Evolutionary conservation across 2,888 invertebrate genomes (phyloP).

Genomic region (Parthenolecanium corni): DNA sequence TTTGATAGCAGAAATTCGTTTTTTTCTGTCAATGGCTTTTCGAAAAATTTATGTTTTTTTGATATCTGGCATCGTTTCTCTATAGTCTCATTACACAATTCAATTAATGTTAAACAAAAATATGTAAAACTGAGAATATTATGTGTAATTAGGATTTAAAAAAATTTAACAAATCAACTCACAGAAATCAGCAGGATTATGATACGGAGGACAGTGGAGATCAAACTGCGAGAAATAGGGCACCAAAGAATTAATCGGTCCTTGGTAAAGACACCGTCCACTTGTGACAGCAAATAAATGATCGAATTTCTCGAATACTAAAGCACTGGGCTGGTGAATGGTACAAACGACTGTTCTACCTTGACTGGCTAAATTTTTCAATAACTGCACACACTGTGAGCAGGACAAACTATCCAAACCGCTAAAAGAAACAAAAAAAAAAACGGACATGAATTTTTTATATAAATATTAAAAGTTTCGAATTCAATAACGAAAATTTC

Average conservation of each 20-base stretch:
- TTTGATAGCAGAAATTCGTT: too few relatives aligned
- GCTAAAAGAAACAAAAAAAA: constrained; percentile 43
- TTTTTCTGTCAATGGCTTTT: too few relatives aligned
- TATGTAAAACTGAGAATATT: too few relatives aligned
- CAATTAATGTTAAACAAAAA: too few relatives aligned
- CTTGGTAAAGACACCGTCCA: constrained; percentile 76
- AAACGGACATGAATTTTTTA: too few relatives aligned
- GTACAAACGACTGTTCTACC: constrained; percentile 84
- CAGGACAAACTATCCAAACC: constrained; percentile 83
- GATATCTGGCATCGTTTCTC: too few relatives aligned
- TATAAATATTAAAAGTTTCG: neutral
- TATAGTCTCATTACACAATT: too few relatives aligned
- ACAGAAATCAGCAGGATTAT: constrained; percentile 94
- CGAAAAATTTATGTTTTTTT: too few relatives aligned
- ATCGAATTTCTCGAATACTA: constrained; percentile 87
- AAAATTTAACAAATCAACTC: constrained; percentile 44
- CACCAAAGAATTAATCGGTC: constrained; percentile 57
- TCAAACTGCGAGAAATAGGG: constrained; percentile 65
- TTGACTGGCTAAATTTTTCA: constrained; percentile 65
- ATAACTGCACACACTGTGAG: constrained; percentile 65
- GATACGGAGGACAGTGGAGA: constrained; percentile 76
- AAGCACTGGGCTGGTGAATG: constrained; percentile 87
- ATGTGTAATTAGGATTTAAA: too few relatives aligned
- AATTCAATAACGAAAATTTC: neutral
- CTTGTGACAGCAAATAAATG: constrained; percentile 70